Percentiles rank a stretch among this genome's conserved stretches.
Conservation (phyloP, 2,888 invertebrate genomes). For the Euclidia mi region DNA sequence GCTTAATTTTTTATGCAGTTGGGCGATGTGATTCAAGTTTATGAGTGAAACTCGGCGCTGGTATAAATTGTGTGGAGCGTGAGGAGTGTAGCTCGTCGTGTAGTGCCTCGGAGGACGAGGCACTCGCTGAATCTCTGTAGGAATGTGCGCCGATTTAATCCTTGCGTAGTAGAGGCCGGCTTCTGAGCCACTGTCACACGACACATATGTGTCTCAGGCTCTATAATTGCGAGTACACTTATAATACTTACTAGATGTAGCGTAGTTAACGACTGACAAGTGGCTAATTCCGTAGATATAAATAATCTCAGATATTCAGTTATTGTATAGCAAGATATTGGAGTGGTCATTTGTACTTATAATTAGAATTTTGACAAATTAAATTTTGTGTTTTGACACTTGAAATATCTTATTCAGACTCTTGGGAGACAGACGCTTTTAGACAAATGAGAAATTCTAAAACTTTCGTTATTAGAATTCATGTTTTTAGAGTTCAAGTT, state of each 20-base stretch:
- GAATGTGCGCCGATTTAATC: slow-evolving; percentile 74
- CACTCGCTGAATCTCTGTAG: slow-evolving; percentile 63
- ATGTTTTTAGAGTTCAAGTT: slow-evolving; percentile 19
- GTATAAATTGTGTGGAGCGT: slow-evolving; percentile 67
- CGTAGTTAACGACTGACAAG: slow-evolving; percentile 49
- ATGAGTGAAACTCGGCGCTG: slow-evolving; percentile 62
- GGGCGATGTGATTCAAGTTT: slow-evolving; percentile 57
- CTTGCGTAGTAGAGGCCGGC: slow-evolving; percentile 60
- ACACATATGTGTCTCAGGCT: slow-evolving; percentile 70
- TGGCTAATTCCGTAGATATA: slow-evolving; percentile 37
- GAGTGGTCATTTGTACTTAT: slow-evolving; percentile 20
- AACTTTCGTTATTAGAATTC: slow-evolving; percentile 23
- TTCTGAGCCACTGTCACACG: slow-evolving; percentile 64
- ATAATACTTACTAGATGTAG: slow-evolving; percentile 7
- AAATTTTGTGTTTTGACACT: slow-evolving; percentile 40
- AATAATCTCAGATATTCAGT: slow-evolving; percentile 33
- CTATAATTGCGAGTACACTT: slow-evolving; percentile 71
- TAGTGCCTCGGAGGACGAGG: slow-evolving; percentile 25
- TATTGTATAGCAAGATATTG: slow-evolving; percentile 22
- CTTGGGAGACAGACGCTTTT: slow-evolving; percentile 18
- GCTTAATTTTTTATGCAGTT: slow-evolving; percentile 60
- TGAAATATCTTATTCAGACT: slow-evolving; percentile 29
- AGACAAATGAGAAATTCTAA: slow-evolving; percentile 26
- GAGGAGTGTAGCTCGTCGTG: slow-evolving; percentile 59
- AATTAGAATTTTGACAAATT: slow-evolving; percentile 41